Evolutionary conservation across 1,140 invertebrate species (phyloP).

Genomic region (Sarcophaga bullata): DNA sequence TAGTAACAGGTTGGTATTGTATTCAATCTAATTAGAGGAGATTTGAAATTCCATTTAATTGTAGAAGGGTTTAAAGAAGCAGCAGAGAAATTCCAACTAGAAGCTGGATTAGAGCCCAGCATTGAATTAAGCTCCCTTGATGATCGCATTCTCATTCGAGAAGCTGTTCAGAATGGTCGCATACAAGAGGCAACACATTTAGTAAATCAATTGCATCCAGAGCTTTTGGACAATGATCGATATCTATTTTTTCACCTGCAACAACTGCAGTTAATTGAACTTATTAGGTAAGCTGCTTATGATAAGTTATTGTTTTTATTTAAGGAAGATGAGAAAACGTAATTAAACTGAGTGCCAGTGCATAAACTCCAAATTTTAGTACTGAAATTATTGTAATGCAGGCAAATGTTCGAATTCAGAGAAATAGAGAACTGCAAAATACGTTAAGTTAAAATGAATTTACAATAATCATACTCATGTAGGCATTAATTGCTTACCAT

Average conservation of each 20-base stretch:
- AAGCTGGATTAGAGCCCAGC: conserved; percentile 88
- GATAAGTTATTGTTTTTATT: neutral
- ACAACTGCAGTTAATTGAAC: conserved; percentile 94
- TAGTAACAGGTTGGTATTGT: conserved; percentile 85
- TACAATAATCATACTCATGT: no score
- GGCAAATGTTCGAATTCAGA: no score
- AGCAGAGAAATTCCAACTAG: conserved; percentile 95
- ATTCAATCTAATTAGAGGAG: neutral
- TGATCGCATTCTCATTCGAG: conserved; percentile 92
- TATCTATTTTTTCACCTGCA: conserved; percentile 96
- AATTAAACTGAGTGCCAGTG: no score
- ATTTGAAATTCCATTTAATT: conserved; percentile 48
- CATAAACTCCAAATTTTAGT: no score
- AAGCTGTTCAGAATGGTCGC: conserved; percentile 92
- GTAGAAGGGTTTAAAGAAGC: conserved; percentile 97
- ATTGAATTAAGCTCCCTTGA: conserved; percentile 91
- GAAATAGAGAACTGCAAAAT: no score
- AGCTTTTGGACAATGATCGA: conserved; percentile 93
- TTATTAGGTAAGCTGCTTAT: conserved; percentile 76
- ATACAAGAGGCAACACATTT: conserved; percentile 93
- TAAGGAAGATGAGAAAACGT: no score
- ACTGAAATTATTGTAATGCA: no score
- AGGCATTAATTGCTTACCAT: no score
- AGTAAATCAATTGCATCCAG: conserved; percentile 94
- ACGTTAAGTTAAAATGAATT: no score